Conservation (phyloP, 2,797 vertebrate genomes). For the Pseudocheirus occidentalis region DNA sequence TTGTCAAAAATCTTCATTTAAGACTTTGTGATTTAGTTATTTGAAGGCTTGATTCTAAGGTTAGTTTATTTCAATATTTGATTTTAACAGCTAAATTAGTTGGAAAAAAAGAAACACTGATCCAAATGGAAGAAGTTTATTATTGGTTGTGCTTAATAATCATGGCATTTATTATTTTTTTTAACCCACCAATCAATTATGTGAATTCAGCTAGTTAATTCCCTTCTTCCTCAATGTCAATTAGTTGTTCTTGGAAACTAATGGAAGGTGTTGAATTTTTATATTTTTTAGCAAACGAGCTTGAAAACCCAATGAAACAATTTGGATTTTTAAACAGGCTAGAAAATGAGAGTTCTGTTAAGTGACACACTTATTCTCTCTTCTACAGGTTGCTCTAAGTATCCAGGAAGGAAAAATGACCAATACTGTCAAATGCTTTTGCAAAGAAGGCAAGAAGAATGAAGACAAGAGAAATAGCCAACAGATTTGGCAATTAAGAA, state of each 20-base stretch:
- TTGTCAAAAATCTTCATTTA: background rate
- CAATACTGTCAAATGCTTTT: background rate
- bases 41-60: background rate
- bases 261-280: background rate
- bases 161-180: background rate
- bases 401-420: background rate
- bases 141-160: background rate
- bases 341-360: background rate
- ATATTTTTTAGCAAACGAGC: background rate
- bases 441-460: background rate
- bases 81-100: background rate
- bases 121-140: background rate
- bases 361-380: background rate
- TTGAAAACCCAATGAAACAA: background rate
- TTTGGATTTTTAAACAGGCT: background rate
- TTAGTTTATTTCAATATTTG: background rate
- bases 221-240: background rate
- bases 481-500: background rate
- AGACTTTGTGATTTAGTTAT: background rate
- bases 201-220: background rate
- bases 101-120: background rate
- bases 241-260: background rate
- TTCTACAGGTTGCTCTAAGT: background rate
- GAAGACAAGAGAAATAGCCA: background rate
- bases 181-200: background rate